phyloP scores from a whole-genome alignment of 2,113 vertebrate species.

The Chascanopsetta lugubris region DNA sequence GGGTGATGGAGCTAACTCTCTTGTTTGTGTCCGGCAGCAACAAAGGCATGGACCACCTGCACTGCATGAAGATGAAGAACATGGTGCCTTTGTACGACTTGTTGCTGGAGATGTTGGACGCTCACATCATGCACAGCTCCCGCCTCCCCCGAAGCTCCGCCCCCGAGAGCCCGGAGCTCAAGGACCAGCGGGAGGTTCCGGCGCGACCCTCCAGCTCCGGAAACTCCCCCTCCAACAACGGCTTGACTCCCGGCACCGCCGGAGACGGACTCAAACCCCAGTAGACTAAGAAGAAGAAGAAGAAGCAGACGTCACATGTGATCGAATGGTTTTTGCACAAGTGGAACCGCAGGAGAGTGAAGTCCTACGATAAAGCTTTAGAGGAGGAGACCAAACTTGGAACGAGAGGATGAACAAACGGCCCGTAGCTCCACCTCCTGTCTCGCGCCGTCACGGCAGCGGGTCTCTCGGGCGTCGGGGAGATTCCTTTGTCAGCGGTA shows the following conservation, averaged over 20 bases:
- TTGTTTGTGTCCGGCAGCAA: slow-evolving; percentile 81
- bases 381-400: neutral
- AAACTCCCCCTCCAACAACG: slow-evolving; percentile 27
- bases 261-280: slow-evolving; percentile 21
- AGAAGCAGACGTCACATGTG: too few species aligned
- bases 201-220: slow-evolving; percentile 8
- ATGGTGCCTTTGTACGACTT: slow-evolving; percentile 95
- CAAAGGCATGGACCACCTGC: slow-evolving; percentile 98
- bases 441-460: too few species aligned
- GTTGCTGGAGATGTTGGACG: slow-evolving; percentile 97
- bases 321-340: too few species aligned
- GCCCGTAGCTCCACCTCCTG: too few species aligned
- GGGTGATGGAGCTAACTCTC: too few species aligned
- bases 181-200: slow-evolving; percentile 26
- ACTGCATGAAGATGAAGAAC: slow-evolving; percentile 98
- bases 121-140: slow-evolving; percentile 88
- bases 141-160: slow-evolving; percentile 39
- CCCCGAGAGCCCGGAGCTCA: slow-evolving; percentile 24
- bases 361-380: neutral
- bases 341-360: neutral
- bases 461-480: too few species aligned
- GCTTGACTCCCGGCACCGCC: slow-evolving; percentile 45
- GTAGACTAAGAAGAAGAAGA: slow-evolving; percentile 1
- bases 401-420: too few species aligned
- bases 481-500: neutral